Conservation (phyloP, 2,888 invertebrate species). For the Proisotoma minuta region DNA sequence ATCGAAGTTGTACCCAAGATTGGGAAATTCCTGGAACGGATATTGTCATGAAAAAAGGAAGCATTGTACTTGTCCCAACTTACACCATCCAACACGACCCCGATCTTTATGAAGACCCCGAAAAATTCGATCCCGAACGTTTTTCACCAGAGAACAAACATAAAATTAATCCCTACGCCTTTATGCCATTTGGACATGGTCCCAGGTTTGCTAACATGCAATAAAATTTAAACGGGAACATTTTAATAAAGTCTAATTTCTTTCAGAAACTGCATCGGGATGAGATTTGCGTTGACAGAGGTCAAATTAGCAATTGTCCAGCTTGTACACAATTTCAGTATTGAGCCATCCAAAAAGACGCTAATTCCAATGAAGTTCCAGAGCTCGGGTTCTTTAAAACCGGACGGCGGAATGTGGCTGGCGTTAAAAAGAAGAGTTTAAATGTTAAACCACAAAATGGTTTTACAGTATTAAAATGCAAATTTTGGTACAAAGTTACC, state of each 20-base stretch:
- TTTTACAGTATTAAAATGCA: no score
- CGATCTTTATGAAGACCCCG: slow-evolving; percentile 57
- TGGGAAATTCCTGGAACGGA: slow-evolving; percentile 56
- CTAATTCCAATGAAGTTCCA: slow-evolving; percentile 52
- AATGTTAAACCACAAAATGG: no score
- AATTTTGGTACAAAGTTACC: no score
- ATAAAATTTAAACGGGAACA: no score
- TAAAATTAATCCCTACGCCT: slow-evolving; percentile 54
- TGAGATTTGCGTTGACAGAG: slow-evolving; percentile 56
- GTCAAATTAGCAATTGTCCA: slow-evolving; percentile 55
- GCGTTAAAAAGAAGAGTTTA: not conserved
- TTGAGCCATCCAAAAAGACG: slow-evolving; percentile 53
- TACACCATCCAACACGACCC: slow-evolving; percentile 59
- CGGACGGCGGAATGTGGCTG: slow-evolving; percentile 10
- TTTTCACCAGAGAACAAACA: slow-evolving; percentile 59
- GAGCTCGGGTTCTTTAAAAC: slow-evolving; percentile 48
- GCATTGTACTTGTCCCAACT: slow-evolving; percentile 57
- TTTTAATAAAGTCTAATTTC: no score
- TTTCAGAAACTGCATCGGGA: slow-evolving; percentile 42
- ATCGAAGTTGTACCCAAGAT: slow-evolving; percentile 51
- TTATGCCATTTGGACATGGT: slow-evolving; percentile 39
- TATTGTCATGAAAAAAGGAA: slow-evolving; percentile 55
- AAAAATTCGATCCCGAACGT: slow-evolving; percentile 59
- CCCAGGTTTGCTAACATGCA: not conserved
- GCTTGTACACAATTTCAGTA: slow-evolving; percentile 54